phyloP scores from a whole-genome alignment of 2,113 vertebrate species.

The Callospermophilus lateralis region DNA sequence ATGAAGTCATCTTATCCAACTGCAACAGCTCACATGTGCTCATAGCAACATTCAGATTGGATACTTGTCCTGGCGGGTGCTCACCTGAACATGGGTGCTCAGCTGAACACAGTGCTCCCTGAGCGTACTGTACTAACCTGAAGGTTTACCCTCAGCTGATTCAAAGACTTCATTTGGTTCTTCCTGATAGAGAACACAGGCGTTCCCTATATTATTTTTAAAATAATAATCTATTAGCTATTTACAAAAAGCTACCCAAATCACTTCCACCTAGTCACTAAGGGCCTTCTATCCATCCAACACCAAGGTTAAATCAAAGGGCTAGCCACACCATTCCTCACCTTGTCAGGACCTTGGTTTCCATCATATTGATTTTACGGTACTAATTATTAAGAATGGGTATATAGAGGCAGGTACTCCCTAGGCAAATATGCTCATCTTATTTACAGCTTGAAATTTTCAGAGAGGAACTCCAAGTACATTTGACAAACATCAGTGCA shows the following conservation, averaged over 20 bases:
- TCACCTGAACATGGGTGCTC: too few relatives aligned
- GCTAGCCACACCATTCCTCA: background rate
- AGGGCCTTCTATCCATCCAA: background rate
- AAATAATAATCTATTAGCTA: background rate
- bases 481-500: background rate
- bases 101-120: fast-evolving
- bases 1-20: background rate
- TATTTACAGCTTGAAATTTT: conserved; percentile 60
- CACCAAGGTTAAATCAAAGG: background rate
- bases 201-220: background rate
- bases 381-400: conserved; percentile 40
- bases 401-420: background rate
- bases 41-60: too few relatives aligned
- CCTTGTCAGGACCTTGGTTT: background rate
- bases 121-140: background rate
- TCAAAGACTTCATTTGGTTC: background rate
- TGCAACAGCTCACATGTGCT: background rate
- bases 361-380: conserved; percentile 32
- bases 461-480: background rate
- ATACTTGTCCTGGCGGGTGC: fast-evolving
- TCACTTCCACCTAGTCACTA: too few relatives aligned
- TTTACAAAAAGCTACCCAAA: background rate
- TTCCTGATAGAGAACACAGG: background rate
- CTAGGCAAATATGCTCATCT: background rate
- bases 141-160: background rate